phyloP scores from a whole-genome alignment of 2,888 invertebrate genomes.

The Macrosiphum euphorbiae region DNA sequence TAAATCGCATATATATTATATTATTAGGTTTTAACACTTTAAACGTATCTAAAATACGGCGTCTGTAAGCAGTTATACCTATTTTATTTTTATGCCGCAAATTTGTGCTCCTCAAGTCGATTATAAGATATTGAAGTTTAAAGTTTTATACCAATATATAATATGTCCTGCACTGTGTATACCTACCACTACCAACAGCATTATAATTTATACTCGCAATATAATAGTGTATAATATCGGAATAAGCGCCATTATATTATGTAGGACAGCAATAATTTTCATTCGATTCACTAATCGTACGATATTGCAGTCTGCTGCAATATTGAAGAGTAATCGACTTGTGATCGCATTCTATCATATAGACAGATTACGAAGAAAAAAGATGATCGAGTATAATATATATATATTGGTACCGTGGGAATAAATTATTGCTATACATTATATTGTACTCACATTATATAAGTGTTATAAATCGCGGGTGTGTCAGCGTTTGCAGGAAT shows the following conservation, averaged over 20 bases:
- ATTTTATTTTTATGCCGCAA: background rate
- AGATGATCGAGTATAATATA: background rate
- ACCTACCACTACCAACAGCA: background rate
- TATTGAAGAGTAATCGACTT: background rate
- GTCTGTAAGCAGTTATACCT: background rate
- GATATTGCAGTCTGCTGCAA: background rate
- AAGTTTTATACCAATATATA: background rate
- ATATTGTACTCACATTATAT: background rate
- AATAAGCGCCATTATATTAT: background rate
- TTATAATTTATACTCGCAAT: background rate
- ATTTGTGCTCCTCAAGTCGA: background rate
- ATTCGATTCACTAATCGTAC: conserved; percentile 3
- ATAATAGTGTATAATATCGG: background rate
- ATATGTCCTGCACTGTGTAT: background rate
- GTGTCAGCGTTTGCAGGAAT: background rate
- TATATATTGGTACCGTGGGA: background rate
- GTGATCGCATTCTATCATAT: background rate
- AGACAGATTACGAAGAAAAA: background rate
- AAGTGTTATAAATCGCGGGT: background rate
- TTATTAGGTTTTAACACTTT: background rate
- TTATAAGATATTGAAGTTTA: background rate
- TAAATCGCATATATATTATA: background rate
- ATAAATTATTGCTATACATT: background rate
- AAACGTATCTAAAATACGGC: too few species aligned
- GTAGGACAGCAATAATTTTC: background rate